A percentile compares a stretch with the other conserved stretches of the same genome.
Conservation (phyloP, 2,888 invertebrate species). For the Nomada fabriciana region DNA sequence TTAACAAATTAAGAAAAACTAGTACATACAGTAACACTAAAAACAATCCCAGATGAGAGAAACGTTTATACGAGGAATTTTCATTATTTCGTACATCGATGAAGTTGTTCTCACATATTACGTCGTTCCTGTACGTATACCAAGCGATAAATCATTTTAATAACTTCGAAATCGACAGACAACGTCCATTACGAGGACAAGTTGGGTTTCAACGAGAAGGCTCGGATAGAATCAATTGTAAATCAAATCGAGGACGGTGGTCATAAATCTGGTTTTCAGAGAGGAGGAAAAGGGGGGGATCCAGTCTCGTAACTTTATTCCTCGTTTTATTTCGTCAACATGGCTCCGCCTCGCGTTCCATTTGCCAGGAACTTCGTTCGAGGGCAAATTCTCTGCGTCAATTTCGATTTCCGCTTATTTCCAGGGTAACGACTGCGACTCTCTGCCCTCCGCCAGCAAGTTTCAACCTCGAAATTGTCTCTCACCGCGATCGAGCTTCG, state of each 20-base stretch:
- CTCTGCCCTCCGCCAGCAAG: slow-evolving; percentile 53
- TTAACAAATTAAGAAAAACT: not conserved
- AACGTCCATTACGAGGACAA: slow-evolving; percentile 29
- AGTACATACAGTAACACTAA: not conserved
- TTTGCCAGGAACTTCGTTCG: slow-evolving; percentile 53
- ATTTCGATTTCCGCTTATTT: slow-evolving; percentile 61
- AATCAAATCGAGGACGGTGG: slow-evolving; percentile 45
- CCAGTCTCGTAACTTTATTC: slow-evolving; percentile 51
- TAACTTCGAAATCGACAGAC: slow-evolving; percentile 19
- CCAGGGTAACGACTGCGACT: slow-evolving; percentile 51
- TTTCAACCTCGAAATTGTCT: slow-evolving; percentile 66
- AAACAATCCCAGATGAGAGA: no score
- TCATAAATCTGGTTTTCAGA: slow-evolving; percentile 43
- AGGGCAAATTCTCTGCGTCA: slow-evolving; percentile 54
- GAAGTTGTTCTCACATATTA: no score
- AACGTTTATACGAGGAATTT: no score
- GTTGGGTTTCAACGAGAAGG: not conserved
- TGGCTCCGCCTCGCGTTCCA: slow-evolving; percentile 53
- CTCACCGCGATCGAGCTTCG: slow-evolving; percentile 61
- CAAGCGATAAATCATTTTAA: slow-evolving; percentile 29
- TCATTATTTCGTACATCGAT: no score
- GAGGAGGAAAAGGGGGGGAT: not conserved
- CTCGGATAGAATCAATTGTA: slow-evolving; percentile 57
- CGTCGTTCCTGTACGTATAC: not conserved
- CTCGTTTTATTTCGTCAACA: slow-evolving; percentile 58